Base-by-base conservation (phyloP, 1,140 invertebrate genomes). In the Hypsibius dujardini region DNA sequence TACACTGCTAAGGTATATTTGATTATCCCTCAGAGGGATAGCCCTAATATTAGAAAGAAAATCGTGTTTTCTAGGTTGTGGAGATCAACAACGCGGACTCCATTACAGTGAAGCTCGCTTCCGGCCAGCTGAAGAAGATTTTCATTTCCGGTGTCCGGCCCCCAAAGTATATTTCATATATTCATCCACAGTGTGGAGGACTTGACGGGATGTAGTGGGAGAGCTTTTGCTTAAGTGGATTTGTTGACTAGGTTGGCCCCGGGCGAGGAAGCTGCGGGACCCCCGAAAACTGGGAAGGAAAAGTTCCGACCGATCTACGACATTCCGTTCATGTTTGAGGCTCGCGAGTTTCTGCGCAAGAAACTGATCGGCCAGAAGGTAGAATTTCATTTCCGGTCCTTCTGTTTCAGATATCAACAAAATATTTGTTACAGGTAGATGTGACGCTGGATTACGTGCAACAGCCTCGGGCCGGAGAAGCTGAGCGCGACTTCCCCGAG, bases 321-420 rank as follows among this genome's bases (percentile, higher is more conserved):
- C 76, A 90, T 97, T 76, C 95, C 95, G 2, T 95, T 88, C 84
- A 92, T 98, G 90, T 96, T 89, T 79, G 95, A 98, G 79, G 94
- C 94, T 0, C 84, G 96, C 73, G 96, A 99, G 82, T 98, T 92
- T 78, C 81, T 99, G 1, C 84, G 96, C 46, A 97, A 96, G 77
- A 93, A 94, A 79, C 82, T 98, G 0, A 90, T 98, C 77, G 92
- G 93, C 1, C 98, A 98, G 79, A 92, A 89, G 77, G 91, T 84
- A 70, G 69, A 73, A n/a, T 28, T 28, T 28, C 28, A 28, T 28
- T 28, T 28, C 28, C 28, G 28, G 28, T 28, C 28, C 28, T 28
- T 28, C 28, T 28, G 28, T 28, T 28, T 28, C 28, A 28, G 28
- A 28, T 28, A 28, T 28, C 28, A 28, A 28, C 28, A 28, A 0